phyloP scores from a whole-genome alignment of 2,888 invertebrate genomes.

The Drosophila falleni region DNA sequence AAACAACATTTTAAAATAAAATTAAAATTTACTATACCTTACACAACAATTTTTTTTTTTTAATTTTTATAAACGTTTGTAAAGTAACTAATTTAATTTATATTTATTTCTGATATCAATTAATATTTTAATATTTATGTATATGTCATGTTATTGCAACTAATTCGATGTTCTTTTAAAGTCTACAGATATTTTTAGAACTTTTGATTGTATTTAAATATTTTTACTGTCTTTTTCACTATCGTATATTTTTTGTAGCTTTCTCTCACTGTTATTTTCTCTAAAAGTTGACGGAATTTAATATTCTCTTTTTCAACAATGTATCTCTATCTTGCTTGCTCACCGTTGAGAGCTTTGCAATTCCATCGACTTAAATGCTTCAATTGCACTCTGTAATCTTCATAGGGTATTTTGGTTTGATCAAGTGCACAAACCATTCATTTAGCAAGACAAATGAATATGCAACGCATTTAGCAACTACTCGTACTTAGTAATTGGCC shows the following conservation, averaged over 20 bases:
- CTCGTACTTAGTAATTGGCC: slow-evolving; percentile 45
- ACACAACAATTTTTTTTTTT: too few relatives aligned
- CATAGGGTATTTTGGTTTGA: slow-evolving; percentile 22
- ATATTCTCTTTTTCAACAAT: background rate
- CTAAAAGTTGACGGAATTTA: background rate
- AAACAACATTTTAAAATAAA: background rate
- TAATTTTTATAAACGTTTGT: background rate
- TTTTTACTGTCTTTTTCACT: background rate
- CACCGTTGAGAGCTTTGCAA: background rate
- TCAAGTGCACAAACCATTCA: slow-evolving; percentile 32
- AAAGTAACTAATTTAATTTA: background rate
- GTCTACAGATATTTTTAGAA: too few relatives aligned
- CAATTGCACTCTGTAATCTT: slow-evolving; percentile 15
- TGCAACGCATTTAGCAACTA: slow-evolving; percentile 45
- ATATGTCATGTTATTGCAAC: too few relatives aligned
- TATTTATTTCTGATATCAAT: background rate
- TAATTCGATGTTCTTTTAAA: too few relatives aligned
- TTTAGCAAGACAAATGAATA: slow-evolving; percentile 29
- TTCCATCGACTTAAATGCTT: slow-evolving; percentile 15
- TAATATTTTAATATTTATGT: background rate
- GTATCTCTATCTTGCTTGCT: background rate
- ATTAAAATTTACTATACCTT: background rate
- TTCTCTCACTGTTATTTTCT: background rate
- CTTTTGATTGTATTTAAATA: background rate
- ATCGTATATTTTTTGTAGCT: background rate